phyloP scores from a whole-genome alignment of 1,140 invertebrate species.

The Cepaea nemoralis region DNA sequence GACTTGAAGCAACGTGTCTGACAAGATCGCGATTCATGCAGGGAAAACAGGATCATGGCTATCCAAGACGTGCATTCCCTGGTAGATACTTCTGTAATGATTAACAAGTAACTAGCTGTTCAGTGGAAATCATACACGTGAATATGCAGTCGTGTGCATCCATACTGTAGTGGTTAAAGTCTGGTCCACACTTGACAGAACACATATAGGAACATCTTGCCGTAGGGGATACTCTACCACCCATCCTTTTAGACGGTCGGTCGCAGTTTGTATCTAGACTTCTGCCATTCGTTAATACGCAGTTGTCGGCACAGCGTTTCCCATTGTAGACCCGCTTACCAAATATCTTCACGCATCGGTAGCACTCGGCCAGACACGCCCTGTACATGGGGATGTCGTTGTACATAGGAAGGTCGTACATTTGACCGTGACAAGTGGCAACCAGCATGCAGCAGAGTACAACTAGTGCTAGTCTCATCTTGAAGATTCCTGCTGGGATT shows the following conservation, averaged over 20 bases:
- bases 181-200: neutral
- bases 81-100: no score
- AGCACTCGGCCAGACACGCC: slow-evolving; percentile 35
- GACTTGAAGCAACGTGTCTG: no score
- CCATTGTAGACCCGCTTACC: slow-evolving; percentile 38
- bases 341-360: slow-evolving; percentile 35
- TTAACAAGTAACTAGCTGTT: slow-evolving; percentile 13
- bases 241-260: neutral
- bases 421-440: neutral
- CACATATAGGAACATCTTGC: neutral
- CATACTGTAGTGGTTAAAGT: neutral
- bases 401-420: slow-evolving; percentile 4
- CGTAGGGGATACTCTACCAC: neutral
- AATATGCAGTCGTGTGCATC: slow-evolving; percentile 27
- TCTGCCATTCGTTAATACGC: neutral
- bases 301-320: slow-evolving; percentile 32
- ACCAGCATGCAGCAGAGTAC: neutral
- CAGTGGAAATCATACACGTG: slow-evolving; percentile 30
- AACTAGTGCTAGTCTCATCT: slow-evolving; percentile 19
- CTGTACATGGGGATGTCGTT: no score
- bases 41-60: no score
- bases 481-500: neutral
- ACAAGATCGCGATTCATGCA: no score
- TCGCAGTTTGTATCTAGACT: slow-evolving; percentile 26
- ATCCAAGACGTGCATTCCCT: no score